Evolutionary conservation across 2,113 vertebrate species (phyloP).

Genomic region (Suncus etruscus): DNA sequence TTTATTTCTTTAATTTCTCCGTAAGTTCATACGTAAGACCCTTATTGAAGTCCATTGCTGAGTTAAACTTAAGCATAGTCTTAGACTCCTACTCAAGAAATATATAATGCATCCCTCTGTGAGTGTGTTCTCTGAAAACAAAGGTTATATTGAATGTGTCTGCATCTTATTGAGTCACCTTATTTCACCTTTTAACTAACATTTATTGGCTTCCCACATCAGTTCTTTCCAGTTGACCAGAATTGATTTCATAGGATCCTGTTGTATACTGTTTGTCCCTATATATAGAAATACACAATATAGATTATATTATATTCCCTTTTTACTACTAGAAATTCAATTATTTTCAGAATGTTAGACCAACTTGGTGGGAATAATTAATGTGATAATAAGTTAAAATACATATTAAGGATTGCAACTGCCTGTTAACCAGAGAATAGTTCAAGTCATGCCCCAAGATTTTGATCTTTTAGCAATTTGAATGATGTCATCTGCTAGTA

Average conservation of each 20-base stretch:
- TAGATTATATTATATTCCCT: no score
- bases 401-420: not conserved
- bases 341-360: not conserved
- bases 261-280: not conserved
- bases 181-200: not conserved
- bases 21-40: not conserved
- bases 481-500: not conserved
- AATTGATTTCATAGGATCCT: not conserved
- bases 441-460: not conserved
- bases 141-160: not conserved
- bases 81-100: not conserved
- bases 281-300: no score
- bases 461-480: not conserved
- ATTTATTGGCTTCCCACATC: not conserved
- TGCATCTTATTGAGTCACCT: not conserved
- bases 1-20: conserved; percentile 24
- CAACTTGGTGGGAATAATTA: not conserved
- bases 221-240: not conserved
- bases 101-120: not conserved
- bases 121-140: not conserved
- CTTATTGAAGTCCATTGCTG: conserved; percentile 15
- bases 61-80: conserved; percentile 25
- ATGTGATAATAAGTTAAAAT: not conserved
- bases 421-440: not conserved
- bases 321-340: not conserved